Conservation (phyloP, 1,140 invertebrate species). For the Drosophila erecta region DNA sequence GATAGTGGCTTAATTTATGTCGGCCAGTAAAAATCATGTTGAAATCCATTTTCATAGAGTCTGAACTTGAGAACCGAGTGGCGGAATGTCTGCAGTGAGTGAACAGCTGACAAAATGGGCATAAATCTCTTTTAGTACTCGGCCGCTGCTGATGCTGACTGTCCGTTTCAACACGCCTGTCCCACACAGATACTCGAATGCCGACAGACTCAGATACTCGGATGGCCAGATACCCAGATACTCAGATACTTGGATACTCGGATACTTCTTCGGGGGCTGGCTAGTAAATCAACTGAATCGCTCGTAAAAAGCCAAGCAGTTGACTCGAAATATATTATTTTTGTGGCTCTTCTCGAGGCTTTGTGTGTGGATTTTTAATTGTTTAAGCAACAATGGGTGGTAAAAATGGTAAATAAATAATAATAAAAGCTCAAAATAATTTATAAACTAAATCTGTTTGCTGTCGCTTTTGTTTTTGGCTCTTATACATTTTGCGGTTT, state of each 20-base stretch:
- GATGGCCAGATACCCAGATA: slow-evolving; percentile 12
- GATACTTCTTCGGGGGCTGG: slow-evolving; percentile 62
- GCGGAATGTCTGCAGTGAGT: slow-evolving; percentile 46
- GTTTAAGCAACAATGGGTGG: slow-evolving; percentile 82
- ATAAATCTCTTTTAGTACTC: slow-evolving; percentile 80
- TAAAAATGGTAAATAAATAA: slow-evolving; percentile 80
- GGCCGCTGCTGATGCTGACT: slow-evolving; percentile 70
- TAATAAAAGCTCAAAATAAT: slow-evolving; percentile 66
- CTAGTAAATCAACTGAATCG: slow-evolving; percentile 81
- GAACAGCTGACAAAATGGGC: slow-evolving; percentile 75
- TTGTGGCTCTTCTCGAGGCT: slow-evolving; percentile 34
- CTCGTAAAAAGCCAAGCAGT: slow-evolving; percentile 75
- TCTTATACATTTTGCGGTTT: slow-evolving; percentile 2
- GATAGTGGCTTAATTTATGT: slow-evolving; percentile 61
- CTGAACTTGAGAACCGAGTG: slow-evolving; percentile 45
- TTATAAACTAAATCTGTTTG: slow-evolving; percentile 68
- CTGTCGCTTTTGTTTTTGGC: slow-evolving; percentile 11
- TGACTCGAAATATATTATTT: slow-evolving; percentile 59
- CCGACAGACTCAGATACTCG: slow-evolving; percentile 26
- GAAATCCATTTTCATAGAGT: slow-evolving; percentile 65
- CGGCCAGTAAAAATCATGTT: slow-evolving; percentile 63
- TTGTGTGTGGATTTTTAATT: slow-evolving; percentile 66
- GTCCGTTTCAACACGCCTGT: slow-evolving; percentile 79
- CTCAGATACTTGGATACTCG: slow-evolving; percentile 7
- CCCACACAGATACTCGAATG: slow-evolving; percentile 25